Evolutionary conservation across 2,888 invertebrate species (phyloP).

Genomic region (Volucella inflata): DNA sequence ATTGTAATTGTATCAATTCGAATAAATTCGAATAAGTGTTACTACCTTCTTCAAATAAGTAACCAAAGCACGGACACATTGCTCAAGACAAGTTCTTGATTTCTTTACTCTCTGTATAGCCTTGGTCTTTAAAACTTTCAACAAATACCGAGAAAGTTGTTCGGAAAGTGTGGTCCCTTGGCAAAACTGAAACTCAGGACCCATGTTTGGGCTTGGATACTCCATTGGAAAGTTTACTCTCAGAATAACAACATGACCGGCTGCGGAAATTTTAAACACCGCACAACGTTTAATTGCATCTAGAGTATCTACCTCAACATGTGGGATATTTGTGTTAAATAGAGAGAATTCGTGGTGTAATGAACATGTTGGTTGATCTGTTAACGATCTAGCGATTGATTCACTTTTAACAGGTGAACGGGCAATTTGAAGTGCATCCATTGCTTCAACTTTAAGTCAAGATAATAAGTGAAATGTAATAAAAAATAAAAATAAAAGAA

Average conservation of each 20-base stretch:
- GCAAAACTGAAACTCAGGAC: constrained; percentile 88
- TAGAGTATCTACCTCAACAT: constrained; percentile 86
- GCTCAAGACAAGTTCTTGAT: constrained; percentile 93
- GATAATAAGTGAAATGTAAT: not conserved
- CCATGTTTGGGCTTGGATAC: constrained; percentile 89
- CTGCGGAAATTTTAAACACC: constrained; percentile 82
- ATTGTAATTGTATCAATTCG: no score
- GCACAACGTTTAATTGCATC: constrained; percentile 85
- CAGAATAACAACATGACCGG: constrained; percentile 84
- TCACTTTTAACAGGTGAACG: constrained; percentile 84
- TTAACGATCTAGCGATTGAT: constrained; percentile 80
- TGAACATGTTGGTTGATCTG: constrained; percentile 83
- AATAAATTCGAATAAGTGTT: not conserved
- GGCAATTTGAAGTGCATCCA: constrained; percentile 79
- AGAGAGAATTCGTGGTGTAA: constrained; percentile 91
- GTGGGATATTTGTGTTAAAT: constrained; percentile 90
- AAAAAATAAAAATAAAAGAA: not conserved
- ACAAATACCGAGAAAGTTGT: constrained; percentile 88
- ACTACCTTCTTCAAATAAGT: constrained; percentile 85
- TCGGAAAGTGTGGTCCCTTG: constrained; percentile 89
- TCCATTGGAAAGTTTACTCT: constrained; percentile 88
- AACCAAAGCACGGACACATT: constrained; percentile 91
- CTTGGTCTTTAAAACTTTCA: constrained; percentile 92
- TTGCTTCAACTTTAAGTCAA: constrained; percentile 74
- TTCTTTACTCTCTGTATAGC: constrained; percentile 93